Evolutionary conservation across 2,888 invertebrate species (phyloP).

Genomic region (Stegana nigrithorax): DNA sequence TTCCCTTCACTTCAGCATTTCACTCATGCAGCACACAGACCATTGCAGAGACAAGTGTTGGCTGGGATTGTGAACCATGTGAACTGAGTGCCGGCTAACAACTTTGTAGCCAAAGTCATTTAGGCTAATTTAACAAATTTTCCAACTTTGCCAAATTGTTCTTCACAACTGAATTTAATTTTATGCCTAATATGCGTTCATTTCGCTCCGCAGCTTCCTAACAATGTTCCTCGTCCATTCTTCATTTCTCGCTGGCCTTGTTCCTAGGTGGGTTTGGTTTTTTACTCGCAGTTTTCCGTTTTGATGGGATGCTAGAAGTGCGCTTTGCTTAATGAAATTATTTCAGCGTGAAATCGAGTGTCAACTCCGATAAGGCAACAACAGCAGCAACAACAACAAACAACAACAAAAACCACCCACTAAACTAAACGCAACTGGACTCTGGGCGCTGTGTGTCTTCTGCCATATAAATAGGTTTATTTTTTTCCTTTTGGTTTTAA

Average conservation of each 20-base stretch:
- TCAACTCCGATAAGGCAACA: conserved; percentile 30
- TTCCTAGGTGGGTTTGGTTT: too few relatives aligned
- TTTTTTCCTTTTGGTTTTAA: too few relatives aligned
- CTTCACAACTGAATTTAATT: conserved; percentile 29
- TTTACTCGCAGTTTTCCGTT: too few relatives aligned
- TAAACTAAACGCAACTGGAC: too few relatives aligned
- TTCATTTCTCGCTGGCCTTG: too few relatives aligned
- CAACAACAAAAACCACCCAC: too few relatives aligned
- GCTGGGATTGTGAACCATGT: too few relatives aligned
- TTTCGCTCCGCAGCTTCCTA: neutral
- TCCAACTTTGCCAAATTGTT: conserved; percentile 20
- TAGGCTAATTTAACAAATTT: conserved; percentile 42
- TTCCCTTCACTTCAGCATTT: neutral
- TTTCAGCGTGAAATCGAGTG: conserved; percentile 41
- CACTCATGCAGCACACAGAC: too few relatives aligned
- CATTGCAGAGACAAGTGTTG: too few relatives aligned
- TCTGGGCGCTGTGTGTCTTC: too few relatives aligned
- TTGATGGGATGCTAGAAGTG: too few relatives aligned
- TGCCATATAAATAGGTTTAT: neutral
- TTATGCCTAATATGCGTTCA: conserved; percentile 26
- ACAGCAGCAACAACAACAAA: too few relatives aligned
- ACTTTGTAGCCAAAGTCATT: conserved; percentile 5
- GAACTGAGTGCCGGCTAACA: neutral
- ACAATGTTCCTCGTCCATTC: neutral
- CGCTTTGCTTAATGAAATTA: conserved; percentile 33